These are phyloP conservation scores for Polyommatus iphigenia DNA, from an alignment of 2,888 invertebrate species.

Conservation along the genomic window DNA sequence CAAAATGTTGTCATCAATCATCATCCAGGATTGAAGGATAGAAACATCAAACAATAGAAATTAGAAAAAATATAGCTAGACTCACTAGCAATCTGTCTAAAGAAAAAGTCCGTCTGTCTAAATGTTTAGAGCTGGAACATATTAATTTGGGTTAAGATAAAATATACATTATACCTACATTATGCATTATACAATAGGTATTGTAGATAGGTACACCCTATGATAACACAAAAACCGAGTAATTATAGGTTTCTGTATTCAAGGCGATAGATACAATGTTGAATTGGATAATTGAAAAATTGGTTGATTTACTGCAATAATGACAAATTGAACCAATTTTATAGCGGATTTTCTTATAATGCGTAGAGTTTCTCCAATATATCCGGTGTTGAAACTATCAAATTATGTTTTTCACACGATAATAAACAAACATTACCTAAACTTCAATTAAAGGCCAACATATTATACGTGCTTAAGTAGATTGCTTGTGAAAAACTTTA, in stretches of 20 bases:
- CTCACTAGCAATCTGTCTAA: too few species aligned
- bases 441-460: background rate
- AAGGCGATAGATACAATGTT: constrained; percentile 11
- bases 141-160: too few species aligned
- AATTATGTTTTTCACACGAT: constrained; percentile 22
- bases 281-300: constrained; percentile 23
- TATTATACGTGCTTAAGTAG: background rate
- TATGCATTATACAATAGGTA: too few species aligned
- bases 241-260: constrained; percentile 8
- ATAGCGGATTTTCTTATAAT: constrained; percentile 18
- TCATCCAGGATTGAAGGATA: too few species aligned
- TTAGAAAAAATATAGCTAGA: too few species aligned
- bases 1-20: too few species aligned
- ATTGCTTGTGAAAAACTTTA: background rate
- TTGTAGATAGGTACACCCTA: background rate
- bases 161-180: too few species aligned
- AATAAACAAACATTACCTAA: background rate
- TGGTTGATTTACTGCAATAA: constrained; percentile 22
- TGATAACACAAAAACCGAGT: background rate
- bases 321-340: constrained; percentile 27
- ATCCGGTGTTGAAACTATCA: constrained; percentile 5
- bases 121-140: too few species aligned
- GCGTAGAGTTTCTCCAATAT: constrained; percentile 16
- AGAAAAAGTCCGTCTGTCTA: too few species aligned
- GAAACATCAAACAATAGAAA: too few species aligned